These are phyloP conservation scores for Raja brachyura DNA, from an alignment of 2,113 vertebrate genomes.

Conservation along the genomic window DNA sequence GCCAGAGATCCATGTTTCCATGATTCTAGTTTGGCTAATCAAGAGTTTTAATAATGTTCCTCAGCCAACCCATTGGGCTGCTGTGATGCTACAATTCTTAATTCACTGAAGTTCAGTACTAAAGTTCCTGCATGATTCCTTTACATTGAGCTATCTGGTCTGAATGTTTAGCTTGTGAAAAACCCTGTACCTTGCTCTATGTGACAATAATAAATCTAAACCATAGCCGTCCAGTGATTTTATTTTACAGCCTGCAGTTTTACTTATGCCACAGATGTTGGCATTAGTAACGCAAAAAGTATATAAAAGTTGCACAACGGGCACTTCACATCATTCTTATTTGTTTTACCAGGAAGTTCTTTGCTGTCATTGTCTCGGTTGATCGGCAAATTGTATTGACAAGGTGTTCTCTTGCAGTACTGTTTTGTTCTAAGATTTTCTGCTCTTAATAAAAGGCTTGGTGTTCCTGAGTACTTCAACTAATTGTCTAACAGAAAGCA, in stretches of 20 bases:
- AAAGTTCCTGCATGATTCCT: neutral
- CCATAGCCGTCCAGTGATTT: neutral
- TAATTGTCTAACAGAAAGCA: neutral
- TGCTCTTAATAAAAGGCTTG: neutral
- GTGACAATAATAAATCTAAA: too few relatives aligned
- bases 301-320: neutral
- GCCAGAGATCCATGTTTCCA: too few relatives aligned
- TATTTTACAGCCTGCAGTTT: neutral
- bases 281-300: neutral
- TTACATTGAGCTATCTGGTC: too few relatives aligned
- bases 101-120: neutral
- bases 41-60: neutral
- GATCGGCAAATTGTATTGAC: neutral
- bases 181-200: too few relatives aligned
- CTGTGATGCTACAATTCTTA: neutral
- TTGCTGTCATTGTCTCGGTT: neutral
- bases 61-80: neutral
- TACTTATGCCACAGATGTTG: neutral
- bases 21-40: too few relatives aligned
- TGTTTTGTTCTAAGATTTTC: neutral
- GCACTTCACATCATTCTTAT: neutral
- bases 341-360: neutral
- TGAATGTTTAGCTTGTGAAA: too few relatives aligned
- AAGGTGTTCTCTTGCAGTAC: neutral
- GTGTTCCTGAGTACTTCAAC: neutral